These are phyloP conservation scores for Nomada hirtipes DNA, from an alignment of 2,888 invertebrate species.

Conservation along the genomic window DNA sequence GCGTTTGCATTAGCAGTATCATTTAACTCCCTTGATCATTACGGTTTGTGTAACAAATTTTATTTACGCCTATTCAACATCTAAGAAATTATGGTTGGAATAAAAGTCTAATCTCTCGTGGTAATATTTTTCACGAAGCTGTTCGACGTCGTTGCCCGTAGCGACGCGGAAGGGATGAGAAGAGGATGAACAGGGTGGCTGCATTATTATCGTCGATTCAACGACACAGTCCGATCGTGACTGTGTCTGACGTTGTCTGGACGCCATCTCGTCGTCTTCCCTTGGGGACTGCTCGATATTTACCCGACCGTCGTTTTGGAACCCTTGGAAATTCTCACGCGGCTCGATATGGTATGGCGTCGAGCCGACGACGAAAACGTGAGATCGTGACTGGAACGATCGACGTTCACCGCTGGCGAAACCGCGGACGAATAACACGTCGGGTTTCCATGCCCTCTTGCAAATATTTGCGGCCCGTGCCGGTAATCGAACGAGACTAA, in stretches of 20 bases:
- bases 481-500: slow-evolving; percentile 27
- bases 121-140: background rate
- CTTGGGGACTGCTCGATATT: slow-evolving; percentile 55
- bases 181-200: slow-evolving; percentile 37
- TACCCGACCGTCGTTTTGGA: slow-evolving; percentile 47
- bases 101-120: too few relatives aligned
- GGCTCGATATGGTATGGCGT: background rate
- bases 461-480: slow-evolving; percentile 24
- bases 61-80: too few relatives aligned
- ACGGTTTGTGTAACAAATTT: too few relatives aligned
- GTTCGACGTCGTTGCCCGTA: slow-evolving; percentile 20
- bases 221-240: slow-evolving; percentile 51
- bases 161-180: slow-evolving; percentile 22
- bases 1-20: too few relatives aligned
- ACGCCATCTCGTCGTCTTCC: slow-evolving; percentile 56
- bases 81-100: too few relatives aligned
- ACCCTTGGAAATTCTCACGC: slow-evolving; percentile 34
- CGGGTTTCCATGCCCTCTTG: background rate
- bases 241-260: slow-evolving; percentile 67
- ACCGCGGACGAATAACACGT: background rate
- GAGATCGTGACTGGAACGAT: background rate
- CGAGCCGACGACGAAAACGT: slow-evolving; percentile 6
- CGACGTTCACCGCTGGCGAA: background rate
- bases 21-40: too few relatives aligned
- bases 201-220: slow-evolving; percentile 66